Conservation (phyloP, 2,797 vertebrate genomes). For the Lagorchestes hirsutus region DNA sequence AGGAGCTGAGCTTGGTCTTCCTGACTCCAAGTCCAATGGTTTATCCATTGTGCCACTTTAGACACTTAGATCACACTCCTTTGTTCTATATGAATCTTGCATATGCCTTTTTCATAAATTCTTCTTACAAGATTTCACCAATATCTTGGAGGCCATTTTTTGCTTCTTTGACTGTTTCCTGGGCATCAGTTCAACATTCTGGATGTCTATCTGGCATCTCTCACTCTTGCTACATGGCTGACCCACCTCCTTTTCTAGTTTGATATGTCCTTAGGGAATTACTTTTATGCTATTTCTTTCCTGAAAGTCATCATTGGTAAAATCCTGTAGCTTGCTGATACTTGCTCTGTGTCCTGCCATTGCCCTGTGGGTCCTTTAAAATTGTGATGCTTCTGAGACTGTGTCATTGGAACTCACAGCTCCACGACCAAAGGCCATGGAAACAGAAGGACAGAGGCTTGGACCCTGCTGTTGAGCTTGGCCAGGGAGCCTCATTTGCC, state of each 20-base stretch:
- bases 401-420: slow-evolving; percentile 19
- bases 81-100: background rate
- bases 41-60: background rate
- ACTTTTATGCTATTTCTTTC: background rate
- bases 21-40: background rate
- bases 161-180: background rate
- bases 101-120: background rate
- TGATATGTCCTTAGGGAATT: background rate
- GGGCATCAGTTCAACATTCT: background rate
- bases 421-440: slow-evolving; percentile 20
- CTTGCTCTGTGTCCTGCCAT: background rate
- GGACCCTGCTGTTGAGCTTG: slow-evolving; percentile 25
- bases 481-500: background rate
- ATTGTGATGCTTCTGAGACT: background rate
- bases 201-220: background rate
- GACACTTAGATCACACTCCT: background rate
- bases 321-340: background rate
- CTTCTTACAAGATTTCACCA: background rate
- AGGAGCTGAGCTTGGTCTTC: background rate
- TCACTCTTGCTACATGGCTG: background rate
- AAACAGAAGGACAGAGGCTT: slow-evolving; percentile 40
- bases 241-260: background rate
- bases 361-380: background rate
- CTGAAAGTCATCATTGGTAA: background rate
- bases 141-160: background rate